Conservation (phyloP, 1,140 invertebrate genomes). For the Drosophila bocki region DNA sequence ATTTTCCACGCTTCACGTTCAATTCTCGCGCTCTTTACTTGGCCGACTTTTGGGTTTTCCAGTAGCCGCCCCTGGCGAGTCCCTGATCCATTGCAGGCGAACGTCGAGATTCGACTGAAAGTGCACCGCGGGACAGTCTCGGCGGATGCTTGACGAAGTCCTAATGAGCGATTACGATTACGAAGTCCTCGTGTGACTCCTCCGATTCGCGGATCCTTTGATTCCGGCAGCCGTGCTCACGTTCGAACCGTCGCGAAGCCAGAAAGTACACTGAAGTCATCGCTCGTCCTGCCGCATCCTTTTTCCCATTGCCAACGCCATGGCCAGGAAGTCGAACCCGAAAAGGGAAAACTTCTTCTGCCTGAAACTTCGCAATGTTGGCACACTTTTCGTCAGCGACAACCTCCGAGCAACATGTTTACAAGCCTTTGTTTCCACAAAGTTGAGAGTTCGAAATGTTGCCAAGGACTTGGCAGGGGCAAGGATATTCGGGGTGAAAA, state of each 20-base stretch:
- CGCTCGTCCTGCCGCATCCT: slow-evolving; percentile 72
- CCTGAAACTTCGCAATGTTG: slow-evolving; percentile 50
- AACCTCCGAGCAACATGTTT: background rate
- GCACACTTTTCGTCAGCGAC: slow-evolving; percentile 18
- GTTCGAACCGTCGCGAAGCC: slow-evolving; percentile 78
- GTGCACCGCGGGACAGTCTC: slow-evolving; percentile 13
- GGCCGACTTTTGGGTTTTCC: slow-evolving; percentile 8
- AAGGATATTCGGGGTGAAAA: slow-evolving; percentile 17
- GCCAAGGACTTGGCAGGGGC: background rate
- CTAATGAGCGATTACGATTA: slow-evolving; percentile 25
- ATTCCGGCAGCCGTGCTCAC: slow-evolving; percentile 42
- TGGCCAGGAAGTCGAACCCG: slow-evolving; percentile 38
- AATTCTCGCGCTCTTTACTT: slow-evolving; percentile 25
- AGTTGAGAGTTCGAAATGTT: slow-evolving; percentile 30
- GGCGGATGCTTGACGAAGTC: slow-evolving; percentile 35
- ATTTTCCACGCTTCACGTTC: slow-evolving; percentile 32
- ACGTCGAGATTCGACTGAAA: slow-evolving; percentile 64
- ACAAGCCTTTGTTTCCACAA: slow-evolving; percentile 1
- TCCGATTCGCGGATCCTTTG: slow-evolving; percentile 23
- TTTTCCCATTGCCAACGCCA: slow-evolving; percentile 48
- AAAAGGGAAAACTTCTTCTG: slow-evolving; percentile 40
- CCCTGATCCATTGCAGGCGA: slow-evolving; percentile 61
- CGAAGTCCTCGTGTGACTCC: slow-evolving; percentile 39
- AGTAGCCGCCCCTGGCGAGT: slow-evolving; percentile 29
- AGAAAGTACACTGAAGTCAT: slow-evolving; percentile 76